These are phyloP conservation scores for Mustela lutreola DNA, from an alignment of 2,113 vertebrate genomes.

Conservation along the genomic window DNA sequence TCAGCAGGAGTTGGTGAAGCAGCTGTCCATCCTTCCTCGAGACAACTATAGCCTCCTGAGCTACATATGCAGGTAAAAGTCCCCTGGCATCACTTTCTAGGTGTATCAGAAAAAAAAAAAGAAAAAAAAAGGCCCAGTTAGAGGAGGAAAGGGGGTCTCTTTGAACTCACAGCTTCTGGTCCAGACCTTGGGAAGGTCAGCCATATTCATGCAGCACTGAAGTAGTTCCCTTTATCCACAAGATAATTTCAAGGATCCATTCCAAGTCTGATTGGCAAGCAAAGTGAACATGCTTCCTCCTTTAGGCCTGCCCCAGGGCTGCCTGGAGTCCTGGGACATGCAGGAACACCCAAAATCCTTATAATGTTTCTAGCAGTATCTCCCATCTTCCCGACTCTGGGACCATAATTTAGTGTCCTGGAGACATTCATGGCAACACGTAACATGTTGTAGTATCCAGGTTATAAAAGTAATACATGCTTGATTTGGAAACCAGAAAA, in stretches of 20 bases:
- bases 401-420: not conserved
- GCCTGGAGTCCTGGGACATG: not conserved
- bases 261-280: not conserved
- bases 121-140: not conserved
- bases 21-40: conserved; percentile 92
- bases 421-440: not conserved
- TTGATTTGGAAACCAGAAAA: conserved; percentile 30
- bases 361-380: conserved; percentile 1
- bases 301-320: not conserved
- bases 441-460: not conserved
- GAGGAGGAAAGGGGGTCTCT: not conserved
- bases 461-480: not conserved
- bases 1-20: conserved; percentile 91
- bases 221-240: not conserved
- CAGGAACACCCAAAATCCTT: not conserved
- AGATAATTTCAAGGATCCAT: not conserved
- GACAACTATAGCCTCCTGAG: conserved; percentile 97
- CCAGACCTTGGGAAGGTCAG: not conserved
- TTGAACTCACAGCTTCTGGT: not conserved
- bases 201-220: not conserved
- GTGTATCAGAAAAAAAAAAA: not conserved
- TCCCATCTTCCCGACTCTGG: not conserved
- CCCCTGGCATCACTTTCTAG: not conserved
- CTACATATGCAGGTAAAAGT: conserved; percentile 95
- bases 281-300: not conserved